phyloP scores from a whole-genome alignment of 2,888 invertebrate genomes.

The Cinara cedri region DNA sequence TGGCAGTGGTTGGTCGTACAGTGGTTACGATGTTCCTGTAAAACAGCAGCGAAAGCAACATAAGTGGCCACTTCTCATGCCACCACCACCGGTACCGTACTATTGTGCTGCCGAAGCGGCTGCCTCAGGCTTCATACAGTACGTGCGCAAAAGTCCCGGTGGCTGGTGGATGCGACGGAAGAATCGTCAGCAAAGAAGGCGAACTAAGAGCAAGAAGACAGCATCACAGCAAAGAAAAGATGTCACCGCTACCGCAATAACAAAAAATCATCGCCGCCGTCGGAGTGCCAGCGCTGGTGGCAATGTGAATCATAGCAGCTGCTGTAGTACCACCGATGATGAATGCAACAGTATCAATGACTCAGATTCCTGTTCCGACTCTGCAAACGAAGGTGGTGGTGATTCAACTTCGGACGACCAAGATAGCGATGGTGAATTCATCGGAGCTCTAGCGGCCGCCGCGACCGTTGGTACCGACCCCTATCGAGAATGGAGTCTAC shows the following conservation, averaged over 20 bases:
- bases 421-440: constrained; percentile 34
- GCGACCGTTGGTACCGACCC: constrained; percentile 14
- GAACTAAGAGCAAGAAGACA: not conserved
- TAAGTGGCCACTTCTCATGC: not conserved
- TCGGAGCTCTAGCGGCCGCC: constrained; percentile 20
- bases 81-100: constrained; percentile 26
- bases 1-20: not conserved
- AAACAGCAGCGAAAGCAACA: not conserved
- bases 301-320: not conserved
- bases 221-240: too few relatives aligned
- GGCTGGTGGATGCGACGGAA: constrained; percentile 6
- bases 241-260: too few relatives aligned
- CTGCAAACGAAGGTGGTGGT: not conserved
- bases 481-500: not conserved
- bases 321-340: not conserved
- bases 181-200: not conserved
- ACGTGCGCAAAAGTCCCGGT: constrained; percentile 15
- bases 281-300: constrained; percentile 6
- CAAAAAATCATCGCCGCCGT: not conserved
- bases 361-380: not conserved
- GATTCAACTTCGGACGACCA: not conserved
- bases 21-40: not conserved
- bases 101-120: constrained; percentile 37
- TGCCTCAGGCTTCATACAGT: constrained; percentile 23
- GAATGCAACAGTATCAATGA: not conserved